phyloP scores from a whole-genome alignment of 2,888 invertebrate species.

The Arge pagana region DNA sequence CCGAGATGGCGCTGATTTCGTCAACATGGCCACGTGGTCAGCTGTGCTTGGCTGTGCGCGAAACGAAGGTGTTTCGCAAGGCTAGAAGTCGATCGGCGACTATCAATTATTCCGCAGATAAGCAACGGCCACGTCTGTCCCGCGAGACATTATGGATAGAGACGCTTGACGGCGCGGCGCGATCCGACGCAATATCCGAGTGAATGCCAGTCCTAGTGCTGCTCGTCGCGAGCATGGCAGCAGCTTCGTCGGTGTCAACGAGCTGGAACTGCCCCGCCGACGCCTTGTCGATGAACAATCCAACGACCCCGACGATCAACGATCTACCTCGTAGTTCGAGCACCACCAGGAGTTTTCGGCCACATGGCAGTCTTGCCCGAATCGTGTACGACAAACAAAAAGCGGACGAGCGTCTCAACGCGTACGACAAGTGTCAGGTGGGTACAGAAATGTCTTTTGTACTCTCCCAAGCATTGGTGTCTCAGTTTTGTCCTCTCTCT shows the following conservation, averaged over 20 bases:
- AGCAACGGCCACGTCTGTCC: neutral
- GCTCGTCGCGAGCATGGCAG: conserved; percentile 13
- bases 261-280: conserved; percentile 3
- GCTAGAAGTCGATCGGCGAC: too few species aligned
- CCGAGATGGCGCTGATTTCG: conserved; percentile 35
- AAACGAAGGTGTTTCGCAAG: too few species aligned
- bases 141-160: neutral
- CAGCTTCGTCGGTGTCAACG: conserved; percentile 3
- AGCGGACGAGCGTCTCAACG: conserved; percentile 70
- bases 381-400: conserved; percentile 74
- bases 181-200: neutral
- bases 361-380: conserved; percentile 73
- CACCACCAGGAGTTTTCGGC: conserved; percentile 60
- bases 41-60: too few species aligned
- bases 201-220: conserved; percentile 7
- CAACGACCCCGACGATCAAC: too few species aligned
- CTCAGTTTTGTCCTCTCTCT: too few species aligned
- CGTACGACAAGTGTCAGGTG: conserved; percentile 73
- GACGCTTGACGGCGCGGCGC: neutral
- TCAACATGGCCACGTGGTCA: conserved; percentile 55
- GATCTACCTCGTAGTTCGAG: too few species aligned
- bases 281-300: too few species aligned
- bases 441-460: conserved; percentile 62
- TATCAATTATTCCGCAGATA: too few species aligned
- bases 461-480: conserved; percentile 54